A percentile compares a stretch with the other conserved stretches of the same genome.
These are phyloP conservation scores for Hydropsyche tenuis DNA, from an alignment of 1,140 invertebrate genomes.

Conservation along the genomic window DNA sequence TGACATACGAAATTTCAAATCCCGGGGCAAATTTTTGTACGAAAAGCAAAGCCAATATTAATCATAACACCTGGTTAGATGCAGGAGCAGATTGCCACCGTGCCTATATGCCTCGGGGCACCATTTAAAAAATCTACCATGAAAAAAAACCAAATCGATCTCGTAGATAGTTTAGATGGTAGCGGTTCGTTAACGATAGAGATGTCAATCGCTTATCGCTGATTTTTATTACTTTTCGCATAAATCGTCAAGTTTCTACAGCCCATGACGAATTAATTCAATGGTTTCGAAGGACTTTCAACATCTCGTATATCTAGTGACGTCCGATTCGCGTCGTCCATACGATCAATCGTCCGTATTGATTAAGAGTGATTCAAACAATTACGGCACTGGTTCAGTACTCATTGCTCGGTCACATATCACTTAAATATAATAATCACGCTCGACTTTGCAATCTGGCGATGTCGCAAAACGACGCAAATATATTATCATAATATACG, in stretches of 20 bases:
- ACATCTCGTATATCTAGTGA: background rate
- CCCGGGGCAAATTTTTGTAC: slow-evolving; percentile 40
- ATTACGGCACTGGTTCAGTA: slow-evolving; percentile 29
- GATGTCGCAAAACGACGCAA: no score
- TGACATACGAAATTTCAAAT: no score
- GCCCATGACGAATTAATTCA: no score
- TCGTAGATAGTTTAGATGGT: background rate
- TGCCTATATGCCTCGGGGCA: slow-evolving; percentile 40
- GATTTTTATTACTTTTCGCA: background rate
- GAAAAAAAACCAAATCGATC: background rate
- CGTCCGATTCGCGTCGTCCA: slow-evolving; percentile 26
- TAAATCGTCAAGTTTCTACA: no score
- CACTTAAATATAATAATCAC: background rate
- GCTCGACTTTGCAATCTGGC: no score
- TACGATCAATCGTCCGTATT: slow-evolving; percentile 46
- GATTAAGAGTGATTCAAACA: slow-evolving; percentile 46
- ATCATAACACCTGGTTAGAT: slow-evolving; percentile 45
- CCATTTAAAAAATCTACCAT: slow-evolving; percentile 20
- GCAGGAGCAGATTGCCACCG: slow-evolving; percentile 38
- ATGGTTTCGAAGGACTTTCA: no score
- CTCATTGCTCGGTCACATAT: slow-evolving; percentile 24
- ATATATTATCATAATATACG: background rate
- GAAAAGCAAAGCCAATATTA: slow-evolving; percentile 40
- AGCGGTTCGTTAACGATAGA: no score
- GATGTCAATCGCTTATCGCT: background rate